Conservation (phyloP, 2,888 invertebrate genomes). For the Protonemura montana region DNA sequence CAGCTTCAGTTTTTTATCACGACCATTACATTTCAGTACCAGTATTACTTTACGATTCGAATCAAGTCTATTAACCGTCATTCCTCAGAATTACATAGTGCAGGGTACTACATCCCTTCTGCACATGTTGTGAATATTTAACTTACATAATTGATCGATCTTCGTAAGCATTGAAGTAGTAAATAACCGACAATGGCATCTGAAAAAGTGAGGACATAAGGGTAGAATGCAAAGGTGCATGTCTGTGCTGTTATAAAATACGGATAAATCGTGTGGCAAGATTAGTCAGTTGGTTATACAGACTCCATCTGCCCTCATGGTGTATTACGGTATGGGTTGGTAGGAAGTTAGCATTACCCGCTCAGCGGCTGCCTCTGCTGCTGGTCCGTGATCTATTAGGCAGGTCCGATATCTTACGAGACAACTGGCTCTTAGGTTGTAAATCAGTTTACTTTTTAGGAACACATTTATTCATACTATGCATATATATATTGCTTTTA, state of each 20-base stretch:
- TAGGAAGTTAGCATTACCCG: neutral
- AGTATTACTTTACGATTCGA: too few species aligned
- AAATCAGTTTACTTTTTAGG: neutral
- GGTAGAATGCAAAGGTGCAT: constrained; percentile 4
- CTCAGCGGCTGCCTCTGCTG: neutral
- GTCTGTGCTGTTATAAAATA: neutral
- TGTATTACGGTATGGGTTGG: neutral
- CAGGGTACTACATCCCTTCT: neutral
- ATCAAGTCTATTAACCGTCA: too few species aligned
- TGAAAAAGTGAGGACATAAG: neutral
- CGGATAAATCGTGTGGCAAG: neutral
- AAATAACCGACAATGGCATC: neutral
- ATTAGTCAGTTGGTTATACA: neutral
- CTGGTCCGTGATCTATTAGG: neutral
- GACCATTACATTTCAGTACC: too few species aligned
- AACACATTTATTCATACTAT: neutral
- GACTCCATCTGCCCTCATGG: neutral
- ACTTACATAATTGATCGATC: neutral
- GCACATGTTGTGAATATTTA: neutral
- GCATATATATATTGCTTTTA: neutral
- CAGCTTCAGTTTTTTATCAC: neutral
- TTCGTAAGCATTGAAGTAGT: neutral
- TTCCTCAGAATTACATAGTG: neutral
- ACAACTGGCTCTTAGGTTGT: neutral
- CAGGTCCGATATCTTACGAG: neutral